A percentile compares a stretch with the other conserved stretches of the same genome.
Evolutionary conservation across 2,888 invertebrate species (phyloP).

Genomic region (Anaspis maculata): DNA sequence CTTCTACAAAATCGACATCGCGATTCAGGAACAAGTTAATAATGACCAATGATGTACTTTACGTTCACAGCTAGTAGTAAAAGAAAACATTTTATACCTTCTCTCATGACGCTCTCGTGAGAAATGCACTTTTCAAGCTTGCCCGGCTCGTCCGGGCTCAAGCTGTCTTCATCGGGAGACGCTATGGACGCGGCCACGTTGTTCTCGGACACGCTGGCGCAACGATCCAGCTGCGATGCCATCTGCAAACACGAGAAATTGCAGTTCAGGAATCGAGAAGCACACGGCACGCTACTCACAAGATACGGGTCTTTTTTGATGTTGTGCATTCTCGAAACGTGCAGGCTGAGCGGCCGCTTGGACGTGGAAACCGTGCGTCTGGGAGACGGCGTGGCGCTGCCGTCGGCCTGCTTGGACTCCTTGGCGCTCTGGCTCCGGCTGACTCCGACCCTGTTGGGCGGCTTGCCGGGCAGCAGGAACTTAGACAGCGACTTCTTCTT

Average conservation of each 20-base stretch:
- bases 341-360: slow-evolving; percentile 38
- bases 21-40: too few relatives aligned
- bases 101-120: slow-evolving; percentile 37
- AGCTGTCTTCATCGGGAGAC: slow-evolving; percentile 21
- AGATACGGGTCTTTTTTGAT: slow-evolving; percentile 14
- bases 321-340: slow-evolving; percentile 26
- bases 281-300: slow-evolving; percentile 7
- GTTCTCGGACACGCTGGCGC: slow-evolving; percentile 35
- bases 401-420: slow-evolving; percentile 12
- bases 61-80: too few relatives aligned
- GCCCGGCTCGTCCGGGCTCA: slow-evolving; percentile 21
- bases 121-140: slow-evolving; percentile 35
- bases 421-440: slow-evolving; percentile 31
- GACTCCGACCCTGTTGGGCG: slow-evolving; percentile 40
- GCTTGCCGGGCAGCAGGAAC: slow-evolving; percentile 35
- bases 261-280: background rate
- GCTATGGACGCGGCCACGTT: slow-evolving; percentile 23
- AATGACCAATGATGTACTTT: too few relatives aligned
- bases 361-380: slow-evolving; percentile 36
- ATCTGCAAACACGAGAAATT: slow-evolving; percentile 4
- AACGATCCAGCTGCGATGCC: slow-evolving; percentile 8
- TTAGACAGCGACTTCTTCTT: slow-evolving; percentile 35
- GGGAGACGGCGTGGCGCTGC: slow-evolving; percentile 21
- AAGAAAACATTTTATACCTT: too few relatives aligned
- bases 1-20: too few relatives aligned